A percentile compares a stretch with the other conserved stretches of the same genome.
phyloP scores from a whole-genome alignment of 2,797 vertebrate species.

The Calcarius lapponicus region DNA sequence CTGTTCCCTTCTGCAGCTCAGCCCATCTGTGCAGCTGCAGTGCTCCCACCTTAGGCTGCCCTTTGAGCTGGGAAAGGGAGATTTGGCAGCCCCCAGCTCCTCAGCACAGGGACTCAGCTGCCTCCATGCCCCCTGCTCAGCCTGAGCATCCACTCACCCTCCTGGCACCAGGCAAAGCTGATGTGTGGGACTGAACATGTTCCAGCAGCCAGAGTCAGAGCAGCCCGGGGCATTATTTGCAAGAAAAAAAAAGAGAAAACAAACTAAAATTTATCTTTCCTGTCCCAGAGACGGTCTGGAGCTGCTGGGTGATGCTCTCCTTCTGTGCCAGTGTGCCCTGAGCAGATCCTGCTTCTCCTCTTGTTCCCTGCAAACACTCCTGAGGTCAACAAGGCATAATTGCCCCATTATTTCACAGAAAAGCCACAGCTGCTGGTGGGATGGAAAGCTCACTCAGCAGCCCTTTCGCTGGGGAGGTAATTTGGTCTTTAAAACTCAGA shows the following conservation, averaged over 20 bases:
- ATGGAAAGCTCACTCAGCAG: background rate
- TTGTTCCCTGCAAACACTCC: background rate
- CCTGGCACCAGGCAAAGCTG: fast-evolving
- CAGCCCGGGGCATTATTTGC: background rate
- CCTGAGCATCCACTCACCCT: background rate
- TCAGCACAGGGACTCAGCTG: background rate
- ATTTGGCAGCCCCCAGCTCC: background rate
- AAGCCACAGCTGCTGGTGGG: background rate
- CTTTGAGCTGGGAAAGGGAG: background rate
- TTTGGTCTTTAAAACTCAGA: conserved; percentile 1
- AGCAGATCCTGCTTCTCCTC: background rate
- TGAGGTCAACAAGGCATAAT: background rate
- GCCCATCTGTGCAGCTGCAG: background rate
- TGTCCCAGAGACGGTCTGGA: background rate
- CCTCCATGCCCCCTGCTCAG: background rate
- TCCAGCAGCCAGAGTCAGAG: background rate
- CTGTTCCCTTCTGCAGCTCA: conserved; percentile 25
- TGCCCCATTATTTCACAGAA: conserved; percentile 33
- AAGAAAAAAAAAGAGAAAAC: background rate
- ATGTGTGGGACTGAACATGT: background rate
- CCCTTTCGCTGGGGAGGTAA: background rate
- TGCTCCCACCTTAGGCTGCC: fast-evolving
- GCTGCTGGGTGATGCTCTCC: background rate
- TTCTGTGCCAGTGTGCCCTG: background rate
- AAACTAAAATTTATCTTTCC: background rate